These are phyloP conservation scores for Acrocyrtus sp. DNA, from an alignment of 2,888 invertebrate species.

Conservation along the genomic window DNA sequence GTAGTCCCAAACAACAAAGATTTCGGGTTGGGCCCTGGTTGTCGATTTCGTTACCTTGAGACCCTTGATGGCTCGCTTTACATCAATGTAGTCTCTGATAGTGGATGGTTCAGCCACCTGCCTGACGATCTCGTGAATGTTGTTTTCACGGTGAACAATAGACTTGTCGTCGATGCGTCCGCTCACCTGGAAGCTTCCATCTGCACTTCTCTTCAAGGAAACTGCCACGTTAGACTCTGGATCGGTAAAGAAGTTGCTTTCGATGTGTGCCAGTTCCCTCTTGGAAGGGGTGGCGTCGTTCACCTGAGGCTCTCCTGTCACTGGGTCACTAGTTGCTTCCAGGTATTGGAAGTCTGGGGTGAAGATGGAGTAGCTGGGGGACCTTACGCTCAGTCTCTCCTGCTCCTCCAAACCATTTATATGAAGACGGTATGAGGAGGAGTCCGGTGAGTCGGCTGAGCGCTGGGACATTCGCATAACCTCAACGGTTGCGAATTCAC, in stretches of 20 bases:
- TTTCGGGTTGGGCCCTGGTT: conserved; percentile 32
- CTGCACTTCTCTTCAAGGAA: conserved; percentile 19
- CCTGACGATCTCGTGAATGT: conserved; percentile 1
- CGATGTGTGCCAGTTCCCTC: conserved; percentile 24
- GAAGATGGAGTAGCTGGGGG: conserved; percentile 35
- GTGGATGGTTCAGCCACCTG: not conserved
- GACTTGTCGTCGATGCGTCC: conserved; percentile 26
- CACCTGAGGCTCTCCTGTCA: conserved; percentile 6
- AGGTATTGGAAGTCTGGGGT: conserved; percentile 31
- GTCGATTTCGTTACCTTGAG: conserved; percentile 6
- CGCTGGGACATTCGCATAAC: not conserved
- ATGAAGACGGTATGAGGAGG: conserved; percentile 12
- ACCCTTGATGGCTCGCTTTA: conserved; percentile 18
- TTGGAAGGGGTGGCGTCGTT: conserved; percentile 38
- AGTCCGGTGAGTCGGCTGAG: not conserved
- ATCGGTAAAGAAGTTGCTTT: conserved; percentile 32
- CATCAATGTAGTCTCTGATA: conserved; percentile 10
- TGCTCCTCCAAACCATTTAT: conserved; percentile 13
- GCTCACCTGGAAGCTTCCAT: conserved; percentile 1
- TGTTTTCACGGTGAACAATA: not conserved
- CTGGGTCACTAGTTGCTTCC: conserved; percentile 9
- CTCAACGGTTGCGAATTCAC: not conserved
- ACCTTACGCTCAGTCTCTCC: not conserved
- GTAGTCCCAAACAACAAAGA: conserved; percentile 55
- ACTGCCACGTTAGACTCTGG: conserved; percentile 28